Evolutionary conservation across 2,113 vertebrate species (phyloP).

Genomic region (Noturus placidus): DNA sequence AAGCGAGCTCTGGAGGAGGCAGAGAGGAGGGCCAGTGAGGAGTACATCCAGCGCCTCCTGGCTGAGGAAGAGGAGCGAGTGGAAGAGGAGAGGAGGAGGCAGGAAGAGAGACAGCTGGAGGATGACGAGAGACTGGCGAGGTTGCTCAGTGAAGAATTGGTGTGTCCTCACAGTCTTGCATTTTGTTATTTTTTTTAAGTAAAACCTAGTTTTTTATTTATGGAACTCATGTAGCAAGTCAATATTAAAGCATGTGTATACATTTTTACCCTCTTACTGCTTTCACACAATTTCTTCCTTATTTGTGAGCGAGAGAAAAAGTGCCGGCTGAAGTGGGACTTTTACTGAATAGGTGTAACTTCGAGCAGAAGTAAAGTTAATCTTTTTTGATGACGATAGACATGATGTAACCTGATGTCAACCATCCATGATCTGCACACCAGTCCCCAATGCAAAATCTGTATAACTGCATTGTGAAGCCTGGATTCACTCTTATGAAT

Average conservation of each 20-base stretch:
- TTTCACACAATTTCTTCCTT: neutral
- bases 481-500: neutral
- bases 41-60: constrained; percentile 82
- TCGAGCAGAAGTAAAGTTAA: neutral
- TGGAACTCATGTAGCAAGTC: neutral
- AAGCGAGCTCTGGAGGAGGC: constrained; percentile 79
- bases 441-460: neutral
- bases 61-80: constrained; percentile 77
- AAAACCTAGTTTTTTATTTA: neutral
- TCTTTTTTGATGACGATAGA: neutral
- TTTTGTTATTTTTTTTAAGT: neutral
- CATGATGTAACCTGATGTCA: neutral
- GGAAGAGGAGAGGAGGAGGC: constrained; percentile 69
- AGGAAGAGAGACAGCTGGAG: constrained; percentile 75
- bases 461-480: neutral
- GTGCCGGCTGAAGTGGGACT: neutral
- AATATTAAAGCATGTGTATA: neutral
- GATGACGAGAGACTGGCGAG: constrained; percentile 83
- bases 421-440: neutral
- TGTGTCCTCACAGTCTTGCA: constrained; percentile 49
- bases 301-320: neutral
- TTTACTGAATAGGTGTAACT: neutral
- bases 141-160: constrained; percentile 79
- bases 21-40: constrained; percentile 83
- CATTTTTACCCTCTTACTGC: neutral